Evolutionary conservation across 2,888 invertebrate species (phyloP), one percentile per base, ranked within the genome.

Genomic region (Agrotis puta): DNA sequence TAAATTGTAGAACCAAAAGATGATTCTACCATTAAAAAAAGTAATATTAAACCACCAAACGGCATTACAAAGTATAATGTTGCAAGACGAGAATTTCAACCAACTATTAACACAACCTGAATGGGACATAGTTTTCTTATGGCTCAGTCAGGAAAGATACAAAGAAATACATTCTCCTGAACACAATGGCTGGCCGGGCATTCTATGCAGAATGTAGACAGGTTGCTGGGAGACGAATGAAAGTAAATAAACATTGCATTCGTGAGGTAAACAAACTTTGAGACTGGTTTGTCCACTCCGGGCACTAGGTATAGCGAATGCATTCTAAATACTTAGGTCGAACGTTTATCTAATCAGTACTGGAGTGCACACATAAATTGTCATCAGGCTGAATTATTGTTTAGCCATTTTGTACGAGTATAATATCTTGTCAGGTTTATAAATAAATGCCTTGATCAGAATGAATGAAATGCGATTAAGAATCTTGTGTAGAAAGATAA

Each of bases 201-300:
- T 85, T 87, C 79, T 82, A 84, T 81, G 83, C 85, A 84, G 70
- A 76, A 77, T 81, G 76, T 81, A 84, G 85, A 88, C 90, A 88
- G 90, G 91, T 91, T 90, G 84, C 79, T 75, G 82, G 79, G 82
- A 82, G 76, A 86, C 89, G 82, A 94, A 94, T 88, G 93, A 94
- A 94, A 95, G 94, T 94, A 95, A 95, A 95, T 94, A 94, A 95
- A 94, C 93, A 92, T 88, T 88, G 84, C 92, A 91, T 90, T 93
- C 91, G 89, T 89, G 91, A 92, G 93, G 94, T 94, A 94, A 95
- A 94, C 93, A 94, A 92, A 93, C 94, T 91, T 87, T 74, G 70
- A 82, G 88, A 92, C 92, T 89, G 89, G 92, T 91, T 92, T 91
- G 87, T 88, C 88, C 87, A 86, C 86, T 83, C 75, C 45, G 80